Evolutionary conservation across 2,113 vertebrate genomes (phyloP).

Genomic region (Rhinolophus sinicus): DNA sequence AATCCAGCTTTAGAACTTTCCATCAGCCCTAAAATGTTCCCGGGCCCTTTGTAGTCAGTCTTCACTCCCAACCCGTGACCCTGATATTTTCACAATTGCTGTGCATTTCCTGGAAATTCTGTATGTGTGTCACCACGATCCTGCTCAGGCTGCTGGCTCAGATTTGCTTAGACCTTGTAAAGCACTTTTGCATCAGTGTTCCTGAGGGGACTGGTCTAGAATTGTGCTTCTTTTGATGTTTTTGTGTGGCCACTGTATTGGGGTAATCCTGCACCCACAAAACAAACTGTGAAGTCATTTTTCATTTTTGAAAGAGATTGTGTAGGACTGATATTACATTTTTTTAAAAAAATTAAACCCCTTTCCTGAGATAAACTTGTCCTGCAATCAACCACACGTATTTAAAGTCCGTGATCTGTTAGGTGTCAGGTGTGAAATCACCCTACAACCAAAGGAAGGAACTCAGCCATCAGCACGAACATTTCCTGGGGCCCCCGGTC

Average conservation of each 20-base stretch:
- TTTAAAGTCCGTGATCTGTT: neutral
- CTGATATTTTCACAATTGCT: too few species aligned
- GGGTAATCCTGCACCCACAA: neutral
- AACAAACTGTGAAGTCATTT: too few species aligned
- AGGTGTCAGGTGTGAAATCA: too few species aligned
- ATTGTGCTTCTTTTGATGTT: neutral
- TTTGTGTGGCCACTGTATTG: neutral
- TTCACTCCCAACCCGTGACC: neutral
- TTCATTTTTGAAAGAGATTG: neutral
- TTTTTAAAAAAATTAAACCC: too few species aligned
- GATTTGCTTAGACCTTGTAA: too few species aligned
- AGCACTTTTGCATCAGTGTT: too few species aligned
- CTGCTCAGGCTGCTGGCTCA: too few species aligned
- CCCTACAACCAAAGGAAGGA: too few species aligned
- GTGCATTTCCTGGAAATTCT: too few species aligned
- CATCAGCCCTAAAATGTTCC: neutral
- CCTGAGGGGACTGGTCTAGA: accelerated
- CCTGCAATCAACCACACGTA: neutral
- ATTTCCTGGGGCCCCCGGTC: neutral
- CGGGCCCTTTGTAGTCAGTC: accelerated
- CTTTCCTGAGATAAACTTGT: neutral
- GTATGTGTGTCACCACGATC: too few species aligned
- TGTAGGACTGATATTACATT: neutral
- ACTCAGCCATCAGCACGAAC: too few species aligned
- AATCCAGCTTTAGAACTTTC: neutral